These are phyloP conservation scores for Centropus unirufus DNA, from an alignment of 2,113 vertebrate genomes.

Conservation along the genomic window DNA sequence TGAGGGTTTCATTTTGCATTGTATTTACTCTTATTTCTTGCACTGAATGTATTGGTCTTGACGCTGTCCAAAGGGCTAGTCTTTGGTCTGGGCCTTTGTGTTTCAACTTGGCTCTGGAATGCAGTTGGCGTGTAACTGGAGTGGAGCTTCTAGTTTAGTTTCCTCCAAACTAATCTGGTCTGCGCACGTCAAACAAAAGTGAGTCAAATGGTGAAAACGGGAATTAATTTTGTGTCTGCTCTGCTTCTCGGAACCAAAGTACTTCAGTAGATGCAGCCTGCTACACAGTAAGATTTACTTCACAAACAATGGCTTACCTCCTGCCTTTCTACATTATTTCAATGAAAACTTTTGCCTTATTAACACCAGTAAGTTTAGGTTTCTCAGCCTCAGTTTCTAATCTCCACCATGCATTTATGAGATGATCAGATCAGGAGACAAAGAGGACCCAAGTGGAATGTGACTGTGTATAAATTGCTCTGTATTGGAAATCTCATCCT, in stretches of 20 bases:
- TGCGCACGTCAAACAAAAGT: fast-evolving
- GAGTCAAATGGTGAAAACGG: background rate
- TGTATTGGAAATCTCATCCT: slow-evolving; percentile 13
- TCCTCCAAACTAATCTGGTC: background rate
- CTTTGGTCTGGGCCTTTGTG: background rate
- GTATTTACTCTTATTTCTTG: background rate
- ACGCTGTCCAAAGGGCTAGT: background rate
- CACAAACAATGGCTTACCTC: background rate
- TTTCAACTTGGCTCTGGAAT: background rate
- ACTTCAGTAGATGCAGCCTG: background rate
- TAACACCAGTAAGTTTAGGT: background rate
- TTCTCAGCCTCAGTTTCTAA: background rate
- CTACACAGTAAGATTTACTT: background rate
- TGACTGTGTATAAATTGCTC: background rate
- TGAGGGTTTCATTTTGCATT: background rate
- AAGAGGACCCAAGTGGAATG: background rate
- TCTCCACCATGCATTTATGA: background rate
- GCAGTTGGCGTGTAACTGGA: background rate
- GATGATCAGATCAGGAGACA: background rate
- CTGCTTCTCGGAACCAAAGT: background rate
- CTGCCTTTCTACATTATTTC: background rate
- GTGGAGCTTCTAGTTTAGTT: background rate
- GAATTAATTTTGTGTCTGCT: background rate
- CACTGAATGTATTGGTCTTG: background rate
- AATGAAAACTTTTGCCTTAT: background rate